Evolutionary conservation across 2,113 vertebrate species (phyloP), one percentile per base, ranked within the genome.

Genomic region (Pagrus major): DNA sequence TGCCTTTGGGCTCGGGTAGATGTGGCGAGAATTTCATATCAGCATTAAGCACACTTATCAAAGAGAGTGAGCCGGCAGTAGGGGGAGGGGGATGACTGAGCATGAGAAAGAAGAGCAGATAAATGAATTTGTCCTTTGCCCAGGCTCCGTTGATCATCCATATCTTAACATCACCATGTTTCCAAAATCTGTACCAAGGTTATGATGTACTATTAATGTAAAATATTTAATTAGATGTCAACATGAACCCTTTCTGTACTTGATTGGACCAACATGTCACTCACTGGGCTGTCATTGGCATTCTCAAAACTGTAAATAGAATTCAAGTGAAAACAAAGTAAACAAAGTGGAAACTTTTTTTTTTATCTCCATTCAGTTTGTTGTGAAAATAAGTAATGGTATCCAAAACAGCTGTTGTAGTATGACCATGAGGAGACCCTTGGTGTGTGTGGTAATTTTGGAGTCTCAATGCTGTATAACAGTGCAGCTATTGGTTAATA

Each of bases 21-120:
- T 89, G 90, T 87, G 81, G 75, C 70, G 73, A 88, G 91, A 86
- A 88, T 93, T 87, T 93, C 83, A 91, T 91, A 93, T 94, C 93
- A 91, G 92, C 87, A 78, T 91, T 91, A 91, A 93, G 89, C 90
- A 92, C 87, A 89, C 84, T 89, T 91, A 89, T 91, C 83, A 90
- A 78, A 81, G 37, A 70, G 66, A 85, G 78, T 54, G 59, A 66
- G 61, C 46, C 41, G 9, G 29, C 14, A 16, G 20, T 14, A 12
- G 25, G 44, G 67, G 66, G 69, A 23, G 16, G n/a, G 61, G 27
- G 27, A 37, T 54, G 69, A 54, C 39, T 66, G 33, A 71, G 59
- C 71, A 76, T 77, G 42, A 76, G 51, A 72, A 63, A 72, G 33
- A 78, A 82, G 33, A 80, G 64, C 59, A 69, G 64, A 81, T 65